These are phyloP conservation scores for Pristionchus mayeri DNA, from an alignment of 2,888 invertebrate species.

Conservation along the genomic window DNA sequence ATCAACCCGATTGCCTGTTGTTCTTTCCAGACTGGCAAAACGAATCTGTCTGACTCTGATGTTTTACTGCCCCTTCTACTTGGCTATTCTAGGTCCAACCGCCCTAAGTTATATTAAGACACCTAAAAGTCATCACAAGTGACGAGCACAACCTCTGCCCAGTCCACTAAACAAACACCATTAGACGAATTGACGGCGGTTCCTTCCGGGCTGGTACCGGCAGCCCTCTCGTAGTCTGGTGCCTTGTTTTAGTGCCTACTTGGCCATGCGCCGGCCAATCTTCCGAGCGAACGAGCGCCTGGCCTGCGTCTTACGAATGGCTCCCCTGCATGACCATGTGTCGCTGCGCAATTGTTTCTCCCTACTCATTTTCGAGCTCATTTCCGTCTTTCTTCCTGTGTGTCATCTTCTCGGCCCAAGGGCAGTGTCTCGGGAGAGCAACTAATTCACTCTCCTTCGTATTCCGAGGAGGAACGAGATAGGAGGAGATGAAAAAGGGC, in stretches of 20 bases:
- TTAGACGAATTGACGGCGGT: background rate
- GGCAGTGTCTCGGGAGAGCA: constrained; percentile 26
- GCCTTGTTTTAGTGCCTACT: background rate
- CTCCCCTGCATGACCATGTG: background rate
- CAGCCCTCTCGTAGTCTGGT: background rate
- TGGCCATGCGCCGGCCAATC: background rate
- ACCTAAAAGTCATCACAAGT: background rate
- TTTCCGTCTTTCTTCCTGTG: constrained; percentile 3
- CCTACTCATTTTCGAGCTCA: constrained; percentile 29
- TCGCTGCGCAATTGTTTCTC: constrained; percentile 15
- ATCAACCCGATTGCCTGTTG: no score
- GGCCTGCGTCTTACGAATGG: background rate
- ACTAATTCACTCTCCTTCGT: constrained; percentile 19
- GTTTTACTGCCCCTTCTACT: no score
- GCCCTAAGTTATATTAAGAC: no score
- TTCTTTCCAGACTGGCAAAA: no score
- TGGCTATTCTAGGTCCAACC: no score
- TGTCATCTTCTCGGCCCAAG: background rate
- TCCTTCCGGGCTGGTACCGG: background rate
- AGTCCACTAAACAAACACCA: background rate
- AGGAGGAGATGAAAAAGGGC: background rate
- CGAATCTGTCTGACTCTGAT: no score
- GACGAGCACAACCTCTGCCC: background rate
- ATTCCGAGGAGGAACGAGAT: background rate
- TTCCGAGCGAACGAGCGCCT: background rate